Evolutionary conservation across 2,888 invertebrate genomes (phyloP).

Genomic region (Patella caerulea): DNA sequence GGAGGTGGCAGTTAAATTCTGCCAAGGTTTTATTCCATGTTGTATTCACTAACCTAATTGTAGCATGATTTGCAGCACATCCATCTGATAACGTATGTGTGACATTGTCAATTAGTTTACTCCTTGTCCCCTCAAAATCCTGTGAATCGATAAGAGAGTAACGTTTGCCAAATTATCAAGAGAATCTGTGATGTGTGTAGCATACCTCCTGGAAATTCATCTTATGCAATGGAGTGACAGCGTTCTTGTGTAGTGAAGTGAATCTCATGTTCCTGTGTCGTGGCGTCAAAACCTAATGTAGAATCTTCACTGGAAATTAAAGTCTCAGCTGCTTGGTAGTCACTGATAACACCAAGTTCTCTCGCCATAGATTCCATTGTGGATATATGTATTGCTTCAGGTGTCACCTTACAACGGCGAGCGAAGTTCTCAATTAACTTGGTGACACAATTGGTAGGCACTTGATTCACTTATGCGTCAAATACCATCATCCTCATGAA

Average conservation of each 20-base stretch:
- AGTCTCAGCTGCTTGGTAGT: background rate
- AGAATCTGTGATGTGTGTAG: constrained; percentile 23
- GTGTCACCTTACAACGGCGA: no score
- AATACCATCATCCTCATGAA: no score
- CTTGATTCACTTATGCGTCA: no score
- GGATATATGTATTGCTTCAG: background rate
- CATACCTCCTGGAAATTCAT: constrained; percentile 34
- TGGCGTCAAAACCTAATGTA: constrained; percentile 36
- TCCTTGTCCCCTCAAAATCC: constrained; percentile 13
- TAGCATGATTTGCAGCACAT: constrained; percentile 18
- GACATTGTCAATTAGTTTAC: constrained; percentile 24
- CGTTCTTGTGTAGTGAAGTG: constrained; percentile 27
- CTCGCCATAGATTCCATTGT: background rate
- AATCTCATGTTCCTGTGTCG: constrained; percentile 34
- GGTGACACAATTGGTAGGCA: no score
- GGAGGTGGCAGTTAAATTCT: constrained; percentile 35
- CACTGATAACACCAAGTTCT: background rate
- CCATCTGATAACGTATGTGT: constrained; percentile 29
- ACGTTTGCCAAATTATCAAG: constrained; percentile 26
- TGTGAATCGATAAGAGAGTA: constrained; percentile 15
- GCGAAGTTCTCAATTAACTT: no score
- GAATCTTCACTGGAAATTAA: constrained; percentile 2
- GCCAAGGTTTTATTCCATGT: constrained; percentile 30
- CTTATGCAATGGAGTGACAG: constrained; percentile 29
- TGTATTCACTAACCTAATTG: constrained; percentile 13